Percentiles rank a stretch among this genome's conserved stretches.
Conservation (phyloP, 1,140 invertebrate genomes). For the Zaprionus africanus region DNA sequence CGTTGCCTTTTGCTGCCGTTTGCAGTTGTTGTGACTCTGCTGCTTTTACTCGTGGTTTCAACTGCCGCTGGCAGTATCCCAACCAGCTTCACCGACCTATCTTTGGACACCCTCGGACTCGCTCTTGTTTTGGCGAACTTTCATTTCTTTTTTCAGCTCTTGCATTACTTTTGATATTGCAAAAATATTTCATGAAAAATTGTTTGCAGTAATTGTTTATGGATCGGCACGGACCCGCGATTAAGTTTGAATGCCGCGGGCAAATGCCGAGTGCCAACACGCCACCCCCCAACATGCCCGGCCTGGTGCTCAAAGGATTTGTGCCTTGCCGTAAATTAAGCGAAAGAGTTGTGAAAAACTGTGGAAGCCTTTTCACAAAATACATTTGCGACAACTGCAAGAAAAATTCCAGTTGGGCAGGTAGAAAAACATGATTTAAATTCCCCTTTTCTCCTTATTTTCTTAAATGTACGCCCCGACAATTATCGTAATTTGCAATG, state of each 20-base stretch:
- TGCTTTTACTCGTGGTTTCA: constrained; percentile 13
- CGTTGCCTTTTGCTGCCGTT: constrained; percentile 25
- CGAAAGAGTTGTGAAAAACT: background rate
- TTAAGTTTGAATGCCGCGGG: constrained; percentile 33
- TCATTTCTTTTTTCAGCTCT: background rate
- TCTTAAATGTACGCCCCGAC: constrained; percentile 21
- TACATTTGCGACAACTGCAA: constrained; percentile 19
- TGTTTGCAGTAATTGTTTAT: constrained; percentile 50
- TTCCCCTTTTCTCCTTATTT: background rate
- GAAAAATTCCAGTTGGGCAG: background rate
- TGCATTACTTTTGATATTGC: constrained; percentile 27
- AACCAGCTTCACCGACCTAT: background rate
- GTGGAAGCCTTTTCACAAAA: constrained; percentile 24
- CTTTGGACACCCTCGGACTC: background rate
- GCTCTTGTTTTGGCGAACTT: background rate
- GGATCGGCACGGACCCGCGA: constrained; percentile 37
- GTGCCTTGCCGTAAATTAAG: background rate
- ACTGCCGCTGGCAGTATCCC: constrained; percentile 24
- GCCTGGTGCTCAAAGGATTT: background rate
- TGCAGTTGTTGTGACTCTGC: constrained; percentile 10
- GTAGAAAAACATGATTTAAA: constrained; percentile 16
- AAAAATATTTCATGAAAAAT: constrained; percentile 41
- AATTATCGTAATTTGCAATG: constrained; percentile 35
- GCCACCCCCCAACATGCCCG: background rate
- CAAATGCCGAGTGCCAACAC: constrained; percentile 3